A percentile compares a stretch with the other conserved stretches of the same genome.
Evolutionary conservation across 2,888 invertebrate genomes (phyloP).

Genomic region (Rhodophaea formosa): DNA sequence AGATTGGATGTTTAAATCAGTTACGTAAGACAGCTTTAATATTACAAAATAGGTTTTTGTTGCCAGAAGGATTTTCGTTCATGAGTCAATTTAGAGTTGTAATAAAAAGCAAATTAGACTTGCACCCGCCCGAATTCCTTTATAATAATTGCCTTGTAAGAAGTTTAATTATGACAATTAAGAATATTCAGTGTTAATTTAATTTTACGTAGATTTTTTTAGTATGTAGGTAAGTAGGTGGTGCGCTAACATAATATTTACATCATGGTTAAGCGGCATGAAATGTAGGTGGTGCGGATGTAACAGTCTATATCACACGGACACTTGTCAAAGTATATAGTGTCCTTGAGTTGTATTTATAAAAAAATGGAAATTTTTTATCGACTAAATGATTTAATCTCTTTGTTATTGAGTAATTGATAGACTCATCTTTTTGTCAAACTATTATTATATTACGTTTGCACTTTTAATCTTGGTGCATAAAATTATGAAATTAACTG

Average conservation of each 20-base stretch:
- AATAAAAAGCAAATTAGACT: background rate
- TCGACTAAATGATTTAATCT: too few relatives aligned
- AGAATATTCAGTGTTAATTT: background rate
- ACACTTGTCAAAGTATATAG: background rate
- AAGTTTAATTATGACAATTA: slow-evolving; percentile 3
- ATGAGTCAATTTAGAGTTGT: background rate
- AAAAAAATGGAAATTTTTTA: too few relatives aligned
- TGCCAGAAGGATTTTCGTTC: background rate
- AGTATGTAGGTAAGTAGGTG: slow-evolving; percentile 6
- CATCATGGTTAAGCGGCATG: slow-evolving; percentile 5
- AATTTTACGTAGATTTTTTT: slow-evolving; percentile 6
- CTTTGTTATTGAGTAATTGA: too few relatives aligned
- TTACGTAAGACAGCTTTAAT: background rate
- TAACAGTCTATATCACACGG: background rate
- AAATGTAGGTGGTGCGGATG: background rate
- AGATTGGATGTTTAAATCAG: too few relatives aligned
- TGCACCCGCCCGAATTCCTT: slow-evolving; percentile 7
- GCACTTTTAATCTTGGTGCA: too few relatives aligned
- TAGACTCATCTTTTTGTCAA: too few relatives aligned
- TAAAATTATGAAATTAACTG: too few relatives aligned
- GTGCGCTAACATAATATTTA: slow-evolving; percentile 7
- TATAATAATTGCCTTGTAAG: slow-evolving; percentile 2
- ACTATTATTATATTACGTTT: too few relatives aligned
- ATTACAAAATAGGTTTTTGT: background rate
- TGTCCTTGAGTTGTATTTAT: background rate